Conservation (phyloP, 2,888 invertebrate species). For the Callyntrura guangdongensis region DNA sequence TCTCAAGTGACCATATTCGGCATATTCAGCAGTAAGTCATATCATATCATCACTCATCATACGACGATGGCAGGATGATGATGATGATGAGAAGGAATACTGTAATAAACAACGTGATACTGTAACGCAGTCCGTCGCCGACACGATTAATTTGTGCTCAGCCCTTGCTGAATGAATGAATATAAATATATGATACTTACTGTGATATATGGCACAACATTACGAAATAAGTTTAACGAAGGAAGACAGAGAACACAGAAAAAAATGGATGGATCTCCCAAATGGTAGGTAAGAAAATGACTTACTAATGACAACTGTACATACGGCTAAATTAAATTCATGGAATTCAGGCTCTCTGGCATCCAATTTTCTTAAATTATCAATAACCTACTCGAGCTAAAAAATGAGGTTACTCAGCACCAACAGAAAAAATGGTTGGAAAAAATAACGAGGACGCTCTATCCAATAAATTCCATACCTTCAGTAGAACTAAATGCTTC, state of each 20-base stretch:
- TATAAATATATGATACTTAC: constrained; percentile 23
- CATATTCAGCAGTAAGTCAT: constrained; percentile 17
- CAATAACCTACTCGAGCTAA: constrained; percentile 4
- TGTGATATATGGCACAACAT: constrained; percentile 47
- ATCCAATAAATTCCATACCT: no score
- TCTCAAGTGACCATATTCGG: constrained; percentile 54
- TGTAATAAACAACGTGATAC: neutral
- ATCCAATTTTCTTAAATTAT: constrained; percentile 64
- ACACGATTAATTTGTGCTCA: constrained; percentile 8
- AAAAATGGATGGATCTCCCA: constrained; percentile 67
- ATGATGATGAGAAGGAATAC: neutral
- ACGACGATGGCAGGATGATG: neutral
- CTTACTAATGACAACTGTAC: constrained; percentile 69
- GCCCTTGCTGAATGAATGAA: constrained; percentile 25
- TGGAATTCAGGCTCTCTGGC: constrained; percentile 24
- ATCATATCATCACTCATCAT: constrained; percentile 30
- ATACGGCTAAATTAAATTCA: constrained; percentile 59
- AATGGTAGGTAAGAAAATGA: constrained; percentile 74
- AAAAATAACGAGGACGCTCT: no score
- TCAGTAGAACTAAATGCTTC: no score
- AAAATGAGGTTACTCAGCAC: constrained; percentile 30
- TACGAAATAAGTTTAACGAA: neutral
- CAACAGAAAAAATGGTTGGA: no score
- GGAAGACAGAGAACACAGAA: neutral
- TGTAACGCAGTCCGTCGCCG: neutral